phyloP scores from a whole-genome alignment of 2,888 invertebrate species.

The Rhynchonema sp. region DNA sequence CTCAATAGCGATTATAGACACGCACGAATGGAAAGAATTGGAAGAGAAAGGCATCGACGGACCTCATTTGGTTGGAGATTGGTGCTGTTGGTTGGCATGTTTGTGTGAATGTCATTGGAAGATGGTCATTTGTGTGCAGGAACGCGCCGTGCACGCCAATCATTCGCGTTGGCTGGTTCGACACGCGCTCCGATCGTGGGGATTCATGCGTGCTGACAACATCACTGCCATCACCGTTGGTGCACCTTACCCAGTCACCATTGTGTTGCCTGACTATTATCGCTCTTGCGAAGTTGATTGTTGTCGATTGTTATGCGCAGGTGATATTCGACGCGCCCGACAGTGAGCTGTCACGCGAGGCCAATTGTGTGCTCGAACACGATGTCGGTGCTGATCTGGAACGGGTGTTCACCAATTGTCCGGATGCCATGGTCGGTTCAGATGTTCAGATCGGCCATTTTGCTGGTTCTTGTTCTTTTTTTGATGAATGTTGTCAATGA shows the following conservation, averaged over 20 bases:
- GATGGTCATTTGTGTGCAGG: constrained; percentile 2
- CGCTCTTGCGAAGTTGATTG: neutral
- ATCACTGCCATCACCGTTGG: constrained; percentile 79
- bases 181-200: constrained; percentile 62
- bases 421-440: constrained; percentile 4
- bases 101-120: neutral
- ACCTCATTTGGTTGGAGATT: neutral
- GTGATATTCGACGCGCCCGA: constrained; percentile 2
- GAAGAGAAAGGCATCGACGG: constrained; percentile 2
- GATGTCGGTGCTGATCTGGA: neutral
- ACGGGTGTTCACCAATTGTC: constrained; percentile 3
- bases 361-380: neutral
- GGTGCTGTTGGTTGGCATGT: neutral
- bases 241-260: constrained; percentile 15
- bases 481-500: too few relatives aligned
- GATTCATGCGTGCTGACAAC: constrained; percentile 75
- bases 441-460: neutral
- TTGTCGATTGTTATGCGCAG: neutral
- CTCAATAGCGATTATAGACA: neutral
- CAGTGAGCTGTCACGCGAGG: neutral
- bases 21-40: constrained; percentile 8
- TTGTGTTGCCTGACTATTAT: neutral
- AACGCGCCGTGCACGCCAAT: constrained; percentile 36
- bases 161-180: constrained; percentile 74
- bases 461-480: too few relatives aligned